phyloP scores from a whole-genome alignment of 2,797 vertebrate genomes.

The Takifugu rubripes region DNA sequence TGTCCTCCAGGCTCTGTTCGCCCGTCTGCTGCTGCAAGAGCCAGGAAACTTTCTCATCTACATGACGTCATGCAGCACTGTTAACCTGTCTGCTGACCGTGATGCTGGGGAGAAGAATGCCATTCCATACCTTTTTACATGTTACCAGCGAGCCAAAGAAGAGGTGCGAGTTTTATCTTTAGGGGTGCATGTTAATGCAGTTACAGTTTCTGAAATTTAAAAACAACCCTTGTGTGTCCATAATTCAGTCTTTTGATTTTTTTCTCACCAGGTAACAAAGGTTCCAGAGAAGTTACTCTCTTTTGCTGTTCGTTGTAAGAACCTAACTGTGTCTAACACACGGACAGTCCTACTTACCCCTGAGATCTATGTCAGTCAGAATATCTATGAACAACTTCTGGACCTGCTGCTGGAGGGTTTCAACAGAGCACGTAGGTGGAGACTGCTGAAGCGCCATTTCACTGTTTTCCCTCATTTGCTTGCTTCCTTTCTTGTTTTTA shows the following conservation, averaged over 20 bases:
- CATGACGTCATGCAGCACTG: slow-evolving; percentile 85
- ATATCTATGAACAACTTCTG: slow-evolving; percentile 90
- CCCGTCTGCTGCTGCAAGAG: slow-evolving; percentile 87
- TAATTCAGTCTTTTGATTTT: slow-evolving; percentile 22
- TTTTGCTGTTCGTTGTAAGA: slow-evolving; percentile 89
- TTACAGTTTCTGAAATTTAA: slow-evolving; percentile 2
- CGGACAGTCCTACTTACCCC: slow-evolving; percentile 92
- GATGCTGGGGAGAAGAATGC: slow-evolving; percentile 91
- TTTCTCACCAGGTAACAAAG: slow-evolving; percentile 86
- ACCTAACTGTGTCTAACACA: slow-evolving; percentile 87
- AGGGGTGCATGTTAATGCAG: no score
- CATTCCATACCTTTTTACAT: slow-evolving; percentile 89
- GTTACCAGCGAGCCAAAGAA: slow-evolving; percentile 90
- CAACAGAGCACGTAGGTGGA: slow-evolving; percentile 83
- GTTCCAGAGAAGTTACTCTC: slow-evolving; percentile 93
- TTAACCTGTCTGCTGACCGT: slow-evolving; percentile 93
- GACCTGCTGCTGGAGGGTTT: slow-evolving; percentile 89
- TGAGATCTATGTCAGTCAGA: slow-evolving; percentile 93
- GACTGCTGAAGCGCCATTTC: background rate
- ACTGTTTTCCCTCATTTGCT: background rate
- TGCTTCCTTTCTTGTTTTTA: background rate
- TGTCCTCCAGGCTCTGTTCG: slow-evolving; percentile 85
- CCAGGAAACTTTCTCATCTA: slow-evolving; percentile 91
- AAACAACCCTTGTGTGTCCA: slow-evolving; percentile 5
- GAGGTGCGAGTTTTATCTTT: slow-evolving; percentile 76